Evolutionary conservation across 2,888 invertebrate genomes (phyloP), one percentile per base, ranked within the genome.

Genomic region (Mylabris sibirica): DNA sequence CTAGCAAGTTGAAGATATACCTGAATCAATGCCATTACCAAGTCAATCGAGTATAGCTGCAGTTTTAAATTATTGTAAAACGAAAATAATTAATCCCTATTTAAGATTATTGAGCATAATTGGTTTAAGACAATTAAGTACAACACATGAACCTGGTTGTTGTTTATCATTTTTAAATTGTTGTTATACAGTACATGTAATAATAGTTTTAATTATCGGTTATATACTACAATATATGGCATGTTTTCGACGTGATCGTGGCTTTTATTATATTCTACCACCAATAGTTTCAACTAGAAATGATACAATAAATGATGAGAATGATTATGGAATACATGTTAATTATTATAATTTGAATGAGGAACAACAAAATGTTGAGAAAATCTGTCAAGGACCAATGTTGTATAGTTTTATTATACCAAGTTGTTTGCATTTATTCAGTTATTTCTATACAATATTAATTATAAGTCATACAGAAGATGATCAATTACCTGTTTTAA

Each of bases 401-500:
- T 82, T 90, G 9, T 93, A 93, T 76, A 91, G 90, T 38, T 94
- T 93, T 79, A 86, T 93, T 22, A 88, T 93, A 61, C 94, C 95
- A 3, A 91, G 91, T 83, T 75, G 89, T 63, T 84, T 95, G 34
- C 93, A 94, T 84, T 88, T 94, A 66, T 73, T 87, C 60, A 93
- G 92, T 14, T 95, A 93, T 79, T 76, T 93, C 17, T 91, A 93
- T 73, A 91, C 93, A 0, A 86, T 94, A 65, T 90, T 91, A 79
- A 86, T 93, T 63, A 92, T 93, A 81, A 87, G 94, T 77, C 88
- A 91, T 74, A 90, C 91, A 38, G 93, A 94, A 81, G 93, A 93
- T 80, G 94, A 95, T 81, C 94, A 94, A 78, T 83, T 95, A 64
- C 93, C 93, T 77, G 92, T 93, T 85, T 86, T 95, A 63, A 93